A percentile compares a stretch with the other conserved stretches of the same genome.
These are phyloP conservation scores for Galaxea fascicularis DNA, from an alignment of 92 coral and sea anemone genomes.

Conservation along the genomic window DNA sequence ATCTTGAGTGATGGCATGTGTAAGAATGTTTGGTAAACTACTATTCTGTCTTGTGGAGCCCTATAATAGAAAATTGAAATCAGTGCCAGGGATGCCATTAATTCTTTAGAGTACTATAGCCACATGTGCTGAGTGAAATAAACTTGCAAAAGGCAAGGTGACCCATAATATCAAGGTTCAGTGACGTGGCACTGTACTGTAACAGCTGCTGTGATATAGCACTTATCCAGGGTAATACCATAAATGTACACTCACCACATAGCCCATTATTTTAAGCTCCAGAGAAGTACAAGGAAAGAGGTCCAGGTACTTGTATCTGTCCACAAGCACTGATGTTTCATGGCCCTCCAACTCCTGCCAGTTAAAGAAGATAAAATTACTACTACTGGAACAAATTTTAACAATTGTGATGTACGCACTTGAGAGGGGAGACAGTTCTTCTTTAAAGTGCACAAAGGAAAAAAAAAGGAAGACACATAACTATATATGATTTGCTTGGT, in stretches of 20 bases:
- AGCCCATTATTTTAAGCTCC: constrained; percentile 95
- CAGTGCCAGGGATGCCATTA: too few relatives aligned
- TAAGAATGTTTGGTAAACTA: constrained; percentile 47
- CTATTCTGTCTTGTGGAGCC: constrained; percentile 74
- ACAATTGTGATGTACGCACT: too few relatives aligned
- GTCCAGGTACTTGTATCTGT: constrained; percentile 93
- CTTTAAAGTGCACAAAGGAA: too few relatives aligned
- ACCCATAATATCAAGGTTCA: too few relatives aligned
- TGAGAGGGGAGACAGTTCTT: too few relatives aligned
- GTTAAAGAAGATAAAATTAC: not conserved
- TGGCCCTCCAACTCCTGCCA: constrained; percentile 88
- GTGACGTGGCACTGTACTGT: too few relatives aligned
- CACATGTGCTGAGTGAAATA: too few relatives aligned
- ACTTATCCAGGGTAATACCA: not conserved
- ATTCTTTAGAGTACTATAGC: too few relatives aligned
- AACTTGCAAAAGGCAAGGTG: too few relatives aligned
- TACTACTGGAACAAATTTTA: not conserved
- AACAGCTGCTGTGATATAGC: too few relatives aligned
- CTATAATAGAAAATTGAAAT: constrained; percentile 18
- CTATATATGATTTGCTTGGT: too few relatives aligned
- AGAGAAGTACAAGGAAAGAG: constrained; percentile 86
- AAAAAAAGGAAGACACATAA: too few relatives aligned
- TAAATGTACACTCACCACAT: constrained; percentile 70
- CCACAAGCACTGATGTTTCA: constrained; percentile 91
- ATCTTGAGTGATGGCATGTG: constrained; percentile 52